Evolutionary conservation across 2,113 vertebrate species (phyloP), one percentile per base, ranked within the genome.

Genomic region (Elephas maximus): DNA sequence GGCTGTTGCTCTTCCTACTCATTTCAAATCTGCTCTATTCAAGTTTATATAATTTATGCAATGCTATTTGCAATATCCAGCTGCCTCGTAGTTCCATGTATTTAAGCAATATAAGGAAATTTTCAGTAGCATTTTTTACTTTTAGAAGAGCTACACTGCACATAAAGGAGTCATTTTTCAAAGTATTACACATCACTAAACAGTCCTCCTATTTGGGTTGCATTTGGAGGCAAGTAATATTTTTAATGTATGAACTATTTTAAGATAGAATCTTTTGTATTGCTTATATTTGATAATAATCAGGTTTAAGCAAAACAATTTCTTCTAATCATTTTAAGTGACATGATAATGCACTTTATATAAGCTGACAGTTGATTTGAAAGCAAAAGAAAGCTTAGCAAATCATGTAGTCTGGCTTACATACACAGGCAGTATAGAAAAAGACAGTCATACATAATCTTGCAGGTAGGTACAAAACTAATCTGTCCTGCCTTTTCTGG

Each of bases 21-120:
- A 82, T 98, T 97, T 97, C 91, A 98, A 98, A 96, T 97, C 3
- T 98, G 79, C 84, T 97, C 74, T 62, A 57, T 98, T 98, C 97
- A 98, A 95, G 81, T 98, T 97, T 94, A 93, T 96, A 95, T 98
- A 98, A 98, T 98, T 98, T 98, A 98, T 98, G 95, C 94, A 23
- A 1, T 81, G 97, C 97, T 98, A 93, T 97, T 97, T 98, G 93
- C 84, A 83, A 95, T 91, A 94, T 98, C 93, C 96, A 98, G 95
- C 94, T 98, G 97, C 76, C 94, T 97, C 97, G 83, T 7, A 90
- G 60, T 65, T 97, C 95, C 90, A 97, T 97, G 97, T 97, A 98
- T 98, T 98, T 96, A 98, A 98, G 97, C 88, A 97, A 98, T 97
- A 97, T 96, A 97, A 95, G 94, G 76, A 97, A 96, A 93, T 96